Conservation (phyloP, 2,797 vertebrate species). For the Syndactyla subalaris region DNA sequence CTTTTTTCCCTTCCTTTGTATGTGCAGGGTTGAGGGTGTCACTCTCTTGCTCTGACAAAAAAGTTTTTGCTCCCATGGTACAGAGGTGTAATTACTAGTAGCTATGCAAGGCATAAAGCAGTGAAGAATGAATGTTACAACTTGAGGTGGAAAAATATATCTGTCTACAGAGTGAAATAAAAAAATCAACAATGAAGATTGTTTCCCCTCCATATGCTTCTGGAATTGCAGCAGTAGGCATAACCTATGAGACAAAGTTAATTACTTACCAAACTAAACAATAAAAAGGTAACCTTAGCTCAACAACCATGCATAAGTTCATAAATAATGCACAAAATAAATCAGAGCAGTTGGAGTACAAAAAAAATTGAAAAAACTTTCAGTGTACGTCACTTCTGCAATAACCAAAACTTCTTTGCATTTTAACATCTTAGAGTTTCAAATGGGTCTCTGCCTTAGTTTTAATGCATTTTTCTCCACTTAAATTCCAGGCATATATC, state of each 20-base stretch:
- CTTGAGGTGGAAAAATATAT: background rate
- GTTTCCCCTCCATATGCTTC: fast-evolving
- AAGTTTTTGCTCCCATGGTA: background rate
- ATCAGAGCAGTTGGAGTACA: background rate
- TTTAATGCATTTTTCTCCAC: background rate
- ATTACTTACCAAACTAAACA: background rate
- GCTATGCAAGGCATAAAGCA: background rate
- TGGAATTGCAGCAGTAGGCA: background rate
- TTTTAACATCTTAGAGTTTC: background rate
- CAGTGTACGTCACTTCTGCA: background rate
- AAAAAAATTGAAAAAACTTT: background rate
- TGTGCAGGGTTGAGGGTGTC: background rate
- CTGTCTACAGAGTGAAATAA: background rate
- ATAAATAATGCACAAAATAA: background rate
- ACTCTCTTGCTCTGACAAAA: background rate
- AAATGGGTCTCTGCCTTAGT: background rate
- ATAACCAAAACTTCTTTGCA: background rate
- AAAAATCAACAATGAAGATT: background rate
- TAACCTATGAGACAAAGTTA: background rate
- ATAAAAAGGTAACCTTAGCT: background rate
- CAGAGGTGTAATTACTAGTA: background rate
- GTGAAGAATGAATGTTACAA: background rate
- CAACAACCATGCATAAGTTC: background rate
- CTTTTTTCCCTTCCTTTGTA: background rate
- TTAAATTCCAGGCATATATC: background rate